Evolutionary conservation across 2,113 vertebrate species (phyloP), one percentile per base, ranked within the genome.

Genomic region (Ailurus styani): DNA sequence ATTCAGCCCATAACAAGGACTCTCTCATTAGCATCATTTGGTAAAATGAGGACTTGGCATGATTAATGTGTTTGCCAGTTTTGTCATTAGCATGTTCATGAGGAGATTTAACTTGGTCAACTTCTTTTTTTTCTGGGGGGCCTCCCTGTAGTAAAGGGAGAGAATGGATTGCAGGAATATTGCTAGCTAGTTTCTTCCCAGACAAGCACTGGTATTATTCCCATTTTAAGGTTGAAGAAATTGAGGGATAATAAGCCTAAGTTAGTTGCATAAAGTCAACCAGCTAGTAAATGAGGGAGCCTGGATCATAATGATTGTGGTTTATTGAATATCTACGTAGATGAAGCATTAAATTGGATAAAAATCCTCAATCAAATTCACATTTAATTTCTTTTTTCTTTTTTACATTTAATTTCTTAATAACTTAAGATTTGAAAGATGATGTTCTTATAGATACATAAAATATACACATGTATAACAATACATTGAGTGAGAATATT

Each of bases 401-500:
- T 68, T 68, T 68, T 68, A 78, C 15, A 77, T 34, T 50, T 78
- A 93, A 70, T 91, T 77, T 81, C 40, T 85, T 18, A 89, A 40
- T 79, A 93, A 72, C 18, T 82, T 73, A 91, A 96, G 87, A 54
- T 50, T 83, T 92, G 57, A 95, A 68, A 93, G 57, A 92, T 85
- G 72, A 75, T n/a, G 92, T 60, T 86, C 25, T 37, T 72, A 88
- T 47, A 79, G 15, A 50, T 64, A 84, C 1, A 57, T 47, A 79
- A 75, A 89, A 92, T 42, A 82, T 40, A 27, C 14, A 83, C 4
- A 17, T 70, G 57, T n/a, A 9, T 40, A 79, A 64, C 29, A 79
- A 27, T 60, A 68, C 25, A n/a, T 23, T 90, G 79, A 93, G 11
- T 82, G 37, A 82, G 68, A 72, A 42, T 84, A 20, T 55, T 86